These are phyloP conservation scores for Cerastis leucographa DNA, from an alignment of 2,888 invertebrate genomes.

Conservation along the genomic window DNA sequence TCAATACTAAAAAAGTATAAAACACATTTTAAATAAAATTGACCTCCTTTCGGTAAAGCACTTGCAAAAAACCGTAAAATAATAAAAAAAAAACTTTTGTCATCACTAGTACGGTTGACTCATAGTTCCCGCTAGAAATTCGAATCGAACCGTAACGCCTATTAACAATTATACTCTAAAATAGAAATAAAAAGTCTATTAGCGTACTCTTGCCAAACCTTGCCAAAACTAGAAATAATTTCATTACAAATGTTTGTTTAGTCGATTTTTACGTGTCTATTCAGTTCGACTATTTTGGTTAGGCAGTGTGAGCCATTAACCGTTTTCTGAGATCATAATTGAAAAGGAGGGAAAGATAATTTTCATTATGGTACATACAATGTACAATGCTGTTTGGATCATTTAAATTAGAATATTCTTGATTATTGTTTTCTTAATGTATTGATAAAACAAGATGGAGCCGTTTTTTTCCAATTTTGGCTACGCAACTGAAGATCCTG, in stretches of 20 bases:
- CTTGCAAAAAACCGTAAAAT: conserved; percentile 43
- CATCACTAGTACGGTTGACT: conserved; percentile 56
- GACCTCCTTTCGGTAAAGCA: conserved; percentile 56
- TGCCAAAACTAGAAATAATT: conserved; percentile 43
- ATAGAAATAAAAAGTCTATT: conserved; percentile 47
- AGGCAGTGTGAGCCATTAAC: not conserved
- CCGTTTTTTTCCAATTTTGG: not conserved
- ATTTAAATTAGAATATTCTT: not conserved
- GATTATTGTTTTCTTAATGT: not conserved
- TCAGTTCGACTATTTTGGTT: conserved; percentile 9
- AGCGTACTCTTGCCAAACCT: conserved; percentile 55
- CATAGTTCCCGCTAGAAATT: conserved; percentile 57
- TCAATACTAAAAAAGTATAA: not conserved
- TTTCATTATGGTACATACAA: not conserved
- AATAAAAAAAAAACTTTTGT: conserved; percentile 46
- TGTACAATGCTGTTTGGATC: not conserved
- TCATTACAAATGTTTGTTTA: conserved; percentile 14
- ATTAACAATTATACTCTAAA: conserved; percentile 58
- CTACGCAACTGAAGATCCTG: not conserved
- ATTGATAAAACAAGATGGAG: not conserved
- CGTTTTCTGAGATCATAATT: not conserved
- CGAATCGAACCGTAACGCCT: conserved; percentile 56
- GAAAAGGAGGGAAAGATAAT: not conserved
- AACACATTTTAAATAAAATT: conserved; percentile 17
- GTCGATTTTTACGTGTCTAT: conserved; percentile 12